Percentiles rank a stretch among this genome's conserved stretches.
phyloP scores from a whole-genome alignment of 2,888 invertebrate species.

The Tachina lurida region DNA sequence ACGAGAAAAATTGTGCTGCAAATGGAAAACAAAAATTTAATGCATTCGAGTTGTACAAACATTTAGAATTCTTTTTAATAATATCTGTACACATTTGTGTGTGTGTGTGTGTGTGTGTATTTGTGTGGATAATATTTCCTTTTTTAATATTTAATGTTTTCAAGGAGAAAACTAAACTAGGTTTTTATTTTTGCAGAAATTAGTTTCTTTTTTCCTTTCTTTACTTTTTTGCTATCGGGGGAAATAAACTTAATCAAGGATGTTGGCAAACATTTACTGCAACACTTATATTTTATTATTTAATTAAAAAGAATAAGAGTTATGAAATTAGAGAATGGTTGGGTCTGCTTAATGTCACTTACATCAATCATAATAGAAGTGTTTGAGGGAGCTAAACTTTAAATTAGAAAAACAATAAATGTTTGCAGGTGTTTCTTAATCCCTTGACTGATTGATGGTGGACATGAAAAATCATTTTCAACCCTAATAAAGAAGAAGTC shows the following conservation, averaged over 20 bases:
- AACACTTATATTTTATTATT: conserved; percentile 24
- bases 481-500: no score
- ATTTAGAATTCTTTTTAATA: conserved; percentile 60
- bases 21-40: conserved; percentile 35
- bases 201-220: background rate
- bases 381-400: no score
- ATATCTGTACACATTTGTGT: conserved; percentile 38
- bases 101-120: background rate
- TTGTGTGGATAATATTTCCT: conserved; percentile 10
- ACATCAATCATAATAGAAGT: no score
- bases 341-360: background rate
- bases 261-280: conserved; percentile 19
- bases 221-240: background rate
- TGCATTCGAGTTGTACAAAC: conserved; percentile 56
- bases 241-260: conserved; percentile 35
- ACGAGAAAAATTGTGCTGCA: conserved; percentile 33
- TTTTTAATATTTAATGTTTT: conserved; percentile 57
- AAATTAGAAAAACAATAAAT: no score
- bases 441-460: no score
- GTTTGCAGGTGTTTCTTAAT: no score
- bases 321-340: background rate
- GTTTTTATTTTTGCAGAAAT: conserved; percentile 28
- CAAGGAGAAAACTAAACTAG: conserved; percentile 55
- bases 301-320: background rate
- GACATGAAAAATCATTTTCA: no score